Percentiles rank a stretch among this genome's conserved stretches.
These are phyloP conservation scores for Acanthurus tractus DNA, from an alignment of 2,797 vertebrate species.

Conservation along the genomic window DNA sequence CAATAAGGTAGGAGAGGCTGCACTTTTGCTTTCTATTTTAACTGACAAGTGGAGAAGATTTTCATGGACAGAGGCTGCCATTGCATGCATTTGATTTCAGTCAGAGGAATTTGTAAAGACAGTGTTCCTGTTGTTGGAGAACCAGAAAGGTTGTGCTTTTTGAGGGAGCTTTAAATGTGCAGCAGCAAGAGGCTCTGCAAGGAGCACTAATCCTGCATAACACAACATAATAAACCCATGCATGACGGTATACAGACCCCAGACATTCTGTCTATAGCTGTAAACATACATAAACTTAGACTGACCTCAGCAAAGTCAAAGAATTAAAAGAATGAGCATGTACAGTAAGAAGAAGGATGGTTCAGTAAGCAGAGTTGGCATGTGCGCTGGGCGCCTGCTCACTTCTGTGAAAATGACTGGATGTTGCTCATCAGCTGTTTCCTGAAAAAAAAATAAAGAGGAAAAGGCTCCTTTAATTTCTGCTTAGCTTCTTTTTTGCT, in stretches of 20 bases:
- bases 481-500: background rate
- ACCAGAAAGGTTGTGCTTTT: background rate
- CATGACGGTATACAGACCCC: constrained; percentile 1
- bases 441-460: background rate
- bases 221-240: constrained; percentile 33
- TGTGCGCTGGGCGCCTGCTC: background rate
- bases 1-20: constrained; percentile 91
- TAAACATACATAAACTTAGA: constrained; percentile 24
- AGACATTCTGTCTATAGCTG: constrained; percentile 15
- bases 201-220: constrained; percentile 22
- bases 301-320: constrained; percentile 45
- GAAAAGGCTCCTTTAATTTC: background rate
- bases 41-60: background rate
- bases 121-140: background rate
- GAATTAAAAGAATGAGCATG: constrained; percentile 20
- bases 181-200: constrained; percentile 13
- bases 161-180: background rate
- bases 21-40: background rate
- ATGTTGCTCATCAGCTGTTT: constrained; percentile 7
- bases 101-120: background rate
- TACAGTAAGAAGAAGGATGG: constrained; percentile 16
- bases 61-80: background rate
- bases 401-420: background rate
- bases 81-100: background rate
- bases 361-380: background rate